Percentiles rank a stretch among this genome's conserved stretches.
phyloP scores from a whole-genome alignment of 1,140 invertebrate genomes.

The Drosophila orosa region DNA sequence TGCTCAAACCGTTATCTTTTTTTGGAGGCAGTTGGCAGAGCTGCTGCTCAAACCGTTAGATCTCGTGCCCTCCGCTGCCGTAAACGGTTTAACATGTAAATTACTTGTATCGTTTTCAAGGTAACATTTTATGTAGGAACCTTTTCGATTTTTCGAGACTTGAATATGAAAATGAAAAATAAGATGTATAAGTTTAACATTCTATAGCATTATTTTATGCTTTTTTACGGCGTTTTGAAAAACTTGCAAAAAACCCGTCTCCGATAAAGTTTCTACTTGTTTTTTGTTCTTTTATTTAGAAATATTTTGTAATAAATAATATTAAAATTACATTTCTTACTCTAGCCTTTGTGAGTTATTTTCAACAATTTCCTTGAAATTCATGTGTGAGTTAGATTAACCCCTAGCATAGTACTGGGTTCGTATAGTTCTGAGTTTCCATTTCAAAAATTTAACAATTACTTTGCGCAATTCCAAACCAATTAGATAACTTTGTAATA shows the following conservation, averaged over 20 bases:
- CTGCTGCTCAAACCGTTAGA: no score
- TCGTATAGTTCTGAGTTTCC: slow-evolving; percentile 1
- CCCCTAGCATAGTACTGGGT: slow-evolving; percentile 5
- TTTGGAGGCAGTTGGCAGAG: no score
- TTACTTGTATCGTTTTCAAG: not conserved
- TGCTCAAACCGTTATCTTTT: no score
- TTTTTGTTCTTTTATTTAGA: slow-evolving; percentile 26
- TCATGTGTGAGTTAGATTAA: slow-evolving; percentile 12
- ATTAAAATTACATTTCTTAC: slow-evolving; percentile 33
- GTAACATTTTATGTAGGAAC: no score
- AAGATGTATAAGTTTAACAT: no score
- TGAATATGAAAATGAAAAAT: no score
- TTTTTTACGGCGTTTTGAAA: no score
- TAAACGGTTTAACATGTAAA: no score
- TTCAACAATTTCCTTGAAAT: slow-evolving; percentile 14
- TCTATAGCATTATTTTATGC: no score
- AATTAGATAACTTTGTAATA: slow-evolving; percentile 13
- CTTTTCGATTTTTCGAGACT: no score
- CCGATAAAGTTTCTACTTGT: not conserved
- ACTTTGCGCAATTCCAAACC: not conserved
- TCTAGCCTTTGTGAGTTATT: slow-evolving; percentile 18
- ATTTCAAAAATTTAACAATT: slow-evolving; percentile 15
- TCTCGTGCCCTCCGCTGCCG: no score
- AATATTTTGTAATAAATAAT: slow-evolving; percentile 43
- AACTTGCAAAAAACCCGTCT: not conserved